Evolutionary conservation across 1,140 invertebrate genomes (phyloP), one percentile per base, ranked within the genome.

Genomic region (Doryteuthis pealeii): DNA sequence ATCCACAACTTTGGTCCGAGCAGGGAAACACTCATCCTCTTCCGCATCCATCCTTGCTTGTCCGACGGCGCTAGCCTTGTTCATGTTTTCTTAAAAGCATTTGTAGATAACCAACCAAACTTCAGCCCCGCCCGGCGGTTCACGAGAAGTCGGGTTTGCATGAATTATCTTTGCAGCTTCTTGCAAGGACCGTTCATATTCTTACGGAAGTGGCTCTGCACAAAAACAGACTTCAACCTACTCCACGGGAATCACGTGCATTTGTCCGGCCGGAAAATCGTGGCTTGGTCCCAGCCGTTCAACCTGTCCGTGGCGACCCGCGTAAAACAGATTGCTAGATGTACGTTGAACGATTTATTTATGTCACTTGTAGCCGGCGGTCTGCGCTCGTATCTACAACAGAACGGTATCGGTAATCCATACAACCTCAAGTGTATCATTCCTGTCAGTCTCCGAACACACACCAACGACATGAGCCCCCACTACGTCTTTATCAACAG

Each of bases 31-130:
- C 85, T 90, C 1, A 85, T 91, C 5, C 81, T 92, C 28, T 80
- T 91, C 15, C 82, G 91, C 1, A 86, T 90, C 14, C 91, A 91
- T 81, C 90, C 90, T 32, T 88, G 89, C 74, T 76, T 91, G n/a
- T 88, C 90, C 1, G 91, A 91, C 82, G 91, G 90, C 10, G 88
- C 90, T 70, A 88, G 90, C 1, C 80, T 91, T 40, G 82, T 91
- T 3, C 83, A 88, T 62, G 82, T 91, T 26, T 81, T 91, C 14
- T 87, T 88, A 70, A 88, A 90, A 71, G 87, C 85, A 33, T 82
- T 91, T 28, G 87, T 88, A 1, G 90, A 91, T 81, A 86, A 88
- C 15, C 87, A 87, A 65, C 85, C 84, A 26, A 80, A 85, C 8
- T 80, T 83, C 1, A 80, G 82, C 33, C 66, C 70, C 45, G 86